Percentiles rank a stretch among this genome's conserved stretches.
phyloP scores from a whole-genome alignment of 2,113 vertebrate species.

The Epinephelus lanceolatus region DNA sequence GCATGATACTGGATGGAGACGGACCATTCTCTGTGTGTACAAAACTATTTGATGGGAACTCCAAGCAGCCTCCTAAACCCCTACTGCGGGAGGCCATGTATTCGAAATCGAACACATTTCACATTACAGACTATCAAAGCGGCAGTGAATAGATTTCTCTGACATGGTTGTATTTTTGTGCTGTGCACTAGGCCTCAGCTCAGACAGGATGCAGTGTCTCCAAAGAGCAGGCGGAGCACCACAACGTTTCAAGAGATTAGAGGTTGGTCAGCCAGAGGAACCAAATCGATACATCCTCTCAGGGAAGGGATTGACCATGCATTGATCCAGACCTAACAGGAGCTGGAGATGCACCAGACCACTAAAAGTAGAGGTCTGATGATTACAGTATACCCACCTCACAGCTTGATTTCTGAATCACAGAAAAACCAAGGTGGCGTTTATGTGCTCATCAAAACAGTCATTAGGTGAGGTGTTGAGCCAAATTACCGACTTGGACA shows the following conservation, averaged over 20 bases:
- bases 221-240: slow-evolving; percentile 66
- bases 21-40: not conserved
- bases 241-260: slow-evolving; percentile 82
- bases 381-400: slow-evolving; percentile 32
- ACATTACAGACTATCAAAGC: slow-evolving; percentile 44
- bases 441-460: slow-evolving; percentile 54
- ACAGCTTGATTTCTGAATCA: slow-evolving; percentile 50
- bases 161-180: slow-evolving; percentile 56
- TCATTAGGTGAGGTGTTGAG: slow-evolving; percentile 41
- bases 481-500: slow-evolving; percentile 39
- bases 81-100: slow-evolving; percentile 20
- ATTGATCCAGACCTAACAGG: slow-evolving; percentile 82
- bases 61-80: slow-evolving; percentile 12
- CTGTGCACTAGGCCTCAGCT: slow-evolving; percentile 18
- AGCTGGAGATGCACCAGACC: slow-evolving; percentile 68
- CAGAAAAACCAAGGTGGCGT: slow-evolving; percentile 42
- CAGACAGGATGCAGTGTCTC: slow-evolving; percentile 68
- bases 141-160: slow-evolving; percentile 61
- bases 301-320: slow-evolving; percentile 83
- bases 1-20: slow-evolving; percentile 3
- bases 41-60: slow-evolving; percentile 33
- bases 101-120: slow-evolving; percentile 55
- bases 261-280: slow-evolving; percentile 78
- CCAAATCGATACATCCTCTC: slow-evolving; percentile 81
- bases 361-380: slow-evolving; percentile 43